Conservation (phyloP, 2,888 invertebrate genomes). For the Watsonalla cultraria region DNA sequence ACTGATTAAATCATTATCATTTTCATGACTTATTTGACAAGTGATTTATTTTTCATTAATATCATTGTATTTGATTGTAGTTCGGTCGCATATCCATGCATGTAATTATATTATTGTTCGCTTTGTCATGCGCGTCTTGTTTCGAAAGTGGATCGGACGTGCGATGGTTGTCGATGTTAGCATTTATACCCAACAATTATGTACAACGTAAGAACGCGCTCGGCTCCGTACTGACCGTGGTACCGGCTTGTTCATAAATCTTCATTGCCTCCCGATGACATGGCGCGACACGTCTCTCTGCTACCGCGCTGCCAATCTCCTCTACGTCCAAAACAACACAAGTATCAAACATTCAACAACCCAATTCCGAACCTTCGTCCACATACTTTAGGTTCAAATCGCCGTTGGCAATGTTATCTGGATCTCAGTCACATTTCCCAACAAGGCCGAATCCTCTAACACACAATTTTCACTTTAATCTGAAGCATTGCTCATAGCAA, state of each 20-base stretch:
- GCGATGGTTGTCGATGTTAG: not conserved
- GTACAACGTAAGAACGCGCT: slow-evolving; percentile 52
- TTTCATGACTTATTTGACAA: too few species aligned
- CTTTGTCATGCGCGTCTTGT: not conserved
- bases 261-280: slow-evolving; percentile 78
- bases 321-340: slow-evolving; percentile 39
- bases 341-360: slow-evolving; percentile 20
- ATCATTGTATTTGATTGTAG: not conserved
- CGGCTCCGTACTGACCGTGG: slow-evolving; percentile 50
- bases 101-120: not conserved
- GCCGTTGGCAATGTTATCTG: slow-evolving; percentile 9
- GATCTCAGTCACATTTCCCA: slow-evolving; percentile 54
- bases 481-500: slow-evolving; percentile 33
- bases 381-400: slow-evolving; percentile 15
- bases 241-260: slow-evolving; percentile 74
- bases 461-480: slow-evolving; percentile 33
- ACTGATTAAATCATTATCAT: too few species aligned
- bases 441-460: slow-evolving; percentile 50
- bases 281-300: slow-evolving; percentile 74
- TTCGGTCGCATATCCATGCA: not conserved
- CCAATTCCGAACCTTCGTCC: slow-evolving; percentile 23
- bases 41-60: too few species aligned
- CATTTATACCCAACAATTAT: slow-evolving; percentile 44
- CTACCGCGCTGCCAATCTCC: slow-evolving; percentile 63
- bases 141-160: slow-evolving; percentile 2